These are phyloP conservation scores for Anorthoa munda DNA, from an alignment of 2,888 invertebrate species.

Conservation along the genomic window DNA sequence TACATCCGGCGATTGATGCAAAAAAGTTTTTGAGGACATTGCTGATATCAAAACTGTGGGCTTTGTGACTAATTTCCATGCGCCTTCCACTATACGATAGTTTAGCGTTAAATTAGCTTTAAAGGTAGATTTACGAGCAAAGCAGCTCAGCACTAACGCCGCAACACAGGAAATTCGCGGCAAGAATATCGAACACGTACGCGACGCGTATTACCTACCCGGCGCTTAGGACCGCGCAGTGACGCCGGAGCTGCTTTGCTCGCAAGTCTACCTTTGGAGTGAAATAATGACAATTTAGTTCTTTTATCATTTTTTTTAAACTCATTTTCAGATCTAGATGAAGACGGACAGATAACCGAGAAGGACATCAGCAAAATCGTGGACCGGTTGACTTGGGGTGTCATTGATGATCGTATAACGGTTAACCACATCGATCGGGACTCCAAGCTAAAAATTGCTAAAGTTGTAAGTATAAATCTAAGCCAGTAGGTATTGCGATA, in stretches of 20 bases:
- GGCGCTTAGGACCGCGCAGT: not conserved
- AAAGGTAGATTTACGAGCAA: too few species aligned
- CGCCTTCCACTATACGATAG: not conserved
- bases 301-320: not conserved
- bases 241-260: too few species aligned
- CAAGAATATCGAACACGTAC: too few species aligned
- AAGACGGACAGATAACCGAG: conserved; percentile 91
- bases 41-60: not conserved
- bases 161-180: too few species aligned
- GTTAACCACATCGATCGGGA: conserved; percentile 79
- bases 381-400: conserved; percentile 87
- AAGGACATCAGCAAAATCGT: conserved; percentile 90
- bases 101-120: not conserved
- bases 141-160: too few species aligned
- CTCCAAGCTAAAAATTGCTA: conserved; percentile 89
- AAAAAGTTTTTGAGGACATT: not conserved
- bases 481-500: too few species aligned
- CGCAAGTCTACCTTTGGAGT: not conserved
- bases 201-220: too few species aligned
- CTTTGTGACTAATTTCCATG: not conserved
- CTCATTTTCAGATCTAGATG: conserved; percentile 90
- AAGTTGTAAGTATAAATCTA: conserved; percentile 85
- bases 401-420: conserved; percentile 65
- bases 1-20: not conserved
- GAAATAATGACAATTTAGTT: not conserved